A percentile compares a stretch with the other conserved stretches of the same genome.
Conservation (phyloP, 1,140 invertebrate species). For the Zaprionus ghesquierei region DNA sequence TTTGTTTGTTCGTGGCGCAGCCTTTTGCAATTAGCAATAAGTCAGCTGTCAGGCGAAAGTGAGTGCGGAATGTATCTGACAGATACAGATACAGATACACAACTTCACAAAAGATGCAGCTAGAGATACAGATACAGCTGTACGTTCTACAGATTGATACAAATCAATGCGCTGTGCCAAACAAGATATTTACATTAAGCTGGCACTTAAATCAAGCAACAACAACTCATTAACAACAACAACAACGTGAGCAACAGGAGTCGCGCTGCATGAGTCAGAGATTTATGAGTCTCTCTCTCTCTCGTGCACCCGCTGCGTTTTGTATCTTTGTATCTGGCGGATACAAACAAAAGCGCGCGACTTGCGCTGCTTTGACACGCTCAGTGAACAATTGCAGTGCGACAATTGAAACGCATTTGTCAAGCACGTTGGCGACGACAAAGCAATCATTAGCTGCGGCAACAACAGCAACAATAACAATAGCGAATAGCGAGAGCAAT, state of each 20-base stretch:
- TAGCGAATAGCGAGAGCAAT: background rate
- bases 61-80: slow-evolving; percentile 52
- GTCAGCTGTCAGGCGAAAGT: slow-evolving; percentile 67
- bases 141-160: slow-evolving; percentile 72
- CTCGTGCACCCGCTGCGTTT: slow-evolving; percentile 13
- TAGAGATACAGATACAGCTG: slow-evolving; percentile 35
- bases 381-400: slow-evolving; percentile 58
- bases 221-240: slow-evolving; percentile 46
- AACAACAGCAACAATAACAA: slow-evolving; percentile 18
- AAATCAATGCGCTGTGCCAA: slow-evolving; percentile 64
- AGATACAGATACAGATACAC: slow-evolving; percentile 14
- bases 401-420: slow-evolving; percentile 73
- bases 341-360: slow-evolving; percentile 13
- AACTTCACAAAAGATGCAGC: background rate
- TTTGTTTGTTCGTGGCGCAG: slow-evolving; percentile 29
- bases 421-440: slow-evolving; percentile 28
- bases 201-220: slow-evolving; percentile 63
- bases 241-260: slow-evolving; percentile 18
- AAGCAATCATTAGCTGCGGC: slow-evolving; percentile 54
- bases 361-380: slow-evolving; percentile 32
- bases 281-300: slow-evolving; percentile 36
- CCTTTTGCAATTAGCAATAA: slow-evolving; percentile 76
- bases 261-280: slow-evolving; percentile 48
- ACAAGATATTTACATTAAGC: slow-evolving; percentile 80
- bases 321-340: slow-evolving; percentile 2